Conservation (phyloP, 2,888 invertebrate genomes). For the Gymnoscelis rufifasciata region DNA sequence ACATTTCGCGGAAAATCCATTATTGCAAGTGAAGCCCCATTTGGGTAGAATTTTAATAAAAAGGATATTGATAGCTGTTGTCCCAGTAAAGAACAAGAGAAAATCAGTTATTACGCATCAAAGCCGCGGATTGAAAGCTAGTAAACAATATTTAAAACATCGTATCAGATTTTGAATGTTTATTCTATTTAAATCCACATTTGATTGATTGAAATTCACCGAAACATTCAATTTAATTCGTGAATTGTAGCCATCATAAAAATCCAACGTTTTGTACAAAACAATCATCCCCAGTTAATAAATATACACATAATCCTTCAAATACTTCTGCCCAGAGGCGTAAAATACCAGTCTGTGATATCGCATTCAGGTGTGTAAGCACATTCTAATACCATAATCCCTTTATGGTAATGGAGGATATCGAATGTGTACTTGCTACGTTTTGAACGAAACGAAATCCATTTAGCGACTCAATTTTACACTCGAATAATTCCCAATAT, state of each 20-base stretch:
- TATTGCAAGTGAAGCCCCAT: no score
- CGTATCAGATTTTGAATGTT: no score
- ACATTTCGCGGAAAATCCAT: no score
- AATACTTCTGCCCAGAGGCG: neutral
- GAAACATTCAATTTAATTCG: no score
- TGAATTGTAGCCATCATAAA: neutral
- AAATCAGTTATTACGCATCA: no score
- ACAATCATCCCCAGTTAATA: neutral
- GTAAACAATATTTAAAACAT: no score
- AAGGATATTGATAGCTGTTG: no score
- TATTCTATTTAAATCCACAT: no score
- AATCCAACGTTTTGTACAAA: neutral
- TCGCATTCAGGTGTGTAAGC: neutral
- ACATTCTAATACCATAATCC: conserved; percentile 2
- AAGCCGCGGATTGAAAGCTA: no score
- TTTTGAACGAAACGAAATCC: conserved; percentile 1
- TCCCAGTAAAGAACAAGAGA: no score
- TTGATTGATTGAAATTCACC: no score
- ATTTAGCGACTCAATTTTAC: neutral
- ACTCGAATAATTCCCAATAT: neutral
- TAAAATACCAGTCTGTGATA: neutral
- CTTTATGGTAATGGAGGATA: conserved; percentile 9
- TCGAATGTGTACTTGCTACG: conserved; percentile 2
- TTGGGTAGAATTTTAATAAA: no score
- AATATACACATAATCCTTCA: neutral